Evolutionary conservation across 2,113 vertebrate species (phyloP), one percentile per base, ranked within the genome.

Genomic region (Sterrhoptilus dennistouni): DNA sequence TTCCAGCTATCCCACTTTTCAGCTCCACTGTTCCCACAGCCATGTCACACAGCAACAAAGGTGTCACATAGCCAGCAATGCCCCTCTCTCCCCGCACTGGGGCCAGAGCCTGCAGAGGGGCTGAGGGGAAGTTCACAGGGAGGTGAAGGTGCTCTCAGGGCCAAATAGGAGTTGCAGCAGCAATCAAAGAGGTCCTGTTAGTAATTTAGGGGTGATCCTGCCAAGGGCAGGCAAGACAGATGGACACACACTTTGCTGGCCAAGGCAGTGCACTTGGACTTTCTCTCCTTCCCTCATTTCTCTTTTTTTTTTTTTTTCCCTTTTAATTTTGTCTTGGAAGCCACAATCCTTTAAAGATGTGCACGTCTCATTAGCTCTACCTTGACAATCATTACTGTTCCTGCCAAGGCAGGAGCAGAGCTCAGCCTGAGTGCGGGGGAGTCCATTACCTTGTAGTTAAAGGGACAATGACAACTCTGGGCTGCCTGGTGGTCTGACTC

Each of bases 361-460:
- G 83, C 96, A 97, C 91, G 92, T 83, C 94, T 96, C 96, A 97
- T 96, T 97, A 97, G 95, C 94, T 95, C 92, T 96, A 93, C 96
- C 92, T 94, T 93, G 89, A 90, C 84, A 95, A 96, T 94, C 90
- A 96, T 95, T 95, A 97, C 91, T 21, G 8, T 31, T 92, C 90
- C 95, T 64, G 91, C 79, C 84, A 90, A 92, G 69, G 91, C 91
- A 95, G 70, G 63, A 96, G 80, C 79, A 90, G 87, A 93, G 87
- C 95, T 93, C 88, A 93, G 84, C 76, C 75, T 2, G 29, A 92
- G 75, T 24, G 13, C 1, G 54, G 87, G 93, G 40, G 76, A 94
- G 92, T 96, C 95, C 81, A 96, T 94, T 96, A 94, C 89, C 94
- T 83, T 70, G 74, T 12, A 94, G 85, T 95, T 96, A 97, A 95